Evolutionary conservation across 2,113 vertebrate species (phyloP).

Genomic region (Ictalurus furcatus): DNA sequence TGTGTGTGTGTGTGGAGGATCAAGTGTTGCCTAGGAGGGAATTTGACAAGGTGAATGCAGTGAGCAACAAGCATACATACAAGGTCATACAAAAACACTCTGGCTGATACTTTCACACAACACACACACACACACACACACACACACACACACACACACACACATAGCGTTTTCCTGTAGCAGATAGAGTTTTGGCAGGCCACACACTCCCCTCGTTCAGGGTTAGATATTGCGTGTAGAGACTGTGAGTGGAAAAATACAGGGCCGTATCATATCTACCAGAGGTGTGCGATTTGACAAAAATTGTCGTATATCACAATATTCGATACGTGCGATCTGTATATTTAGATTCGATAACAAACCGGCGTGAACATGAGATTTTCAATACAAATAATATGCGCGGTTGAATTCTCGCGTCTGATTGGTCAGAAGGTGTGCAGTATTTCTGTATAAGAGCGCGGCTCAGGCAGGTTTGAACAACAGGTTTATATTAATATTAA

Average conservation of each 20-base stretch:
- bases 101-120: conserved; percentile 3
- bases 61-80: background rate
- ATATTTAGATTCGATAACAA: background rate
- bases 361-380: background rate
- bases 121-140: background rate
- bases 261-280: background rate
- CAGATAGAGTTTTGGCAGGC: background rate
- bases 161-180: background rate
- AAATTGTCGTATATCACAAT: background rate
- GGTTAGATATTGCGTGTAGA: background rate
- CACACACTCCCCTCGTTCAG: background rate
- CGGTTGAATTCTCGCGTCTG: background rate
- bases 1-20: background rate
- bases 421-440: background rate
- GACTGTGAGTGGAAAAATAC: background rate
- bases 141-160: conserved; percentile 13
- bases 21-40: conserved; percentile 36
- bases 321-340: background rate
- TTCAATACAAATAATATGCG: too few relatives aligned
- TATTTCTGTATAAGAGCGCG: background rate
- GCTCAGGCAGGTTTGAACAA: background rate
- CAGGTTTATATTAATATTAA: too few relatives aligned
- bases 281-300: background rate
- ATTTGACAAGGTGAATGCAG: conserved; percentile 29
- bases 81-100: conserved; percentile 18